Conservation (phyloP, 2,113 vertebrate species). For the Psilopogon haemacephalus region DNA sequence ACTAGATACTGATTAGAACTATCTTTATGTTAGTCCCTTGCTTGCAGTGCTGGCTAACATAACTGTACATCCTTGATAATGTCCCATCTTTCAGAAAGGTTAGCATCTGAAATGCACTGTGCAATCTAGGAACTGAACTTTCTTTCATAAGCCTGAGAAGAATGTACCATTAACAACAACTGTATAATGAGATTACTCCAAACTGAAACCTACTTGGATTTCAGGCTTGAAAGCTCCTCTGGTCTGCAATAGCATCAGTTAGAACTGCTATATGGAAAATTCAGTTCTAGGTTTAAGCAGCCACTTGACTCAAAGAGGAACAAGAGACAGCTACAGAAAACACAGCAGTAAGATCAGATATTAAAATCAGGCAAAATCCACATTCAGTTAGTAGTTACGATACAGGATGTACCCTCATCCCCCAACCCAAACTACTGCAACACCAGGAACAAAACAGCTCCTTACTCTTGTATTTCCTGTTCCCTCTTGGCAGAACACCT, state of each 20-base stretch:
- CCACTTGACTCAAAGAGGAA: neutral
- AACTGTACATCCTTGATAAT: neutral
- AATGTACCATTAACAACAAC: neutral
- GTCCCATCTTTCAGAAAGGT: neutral
- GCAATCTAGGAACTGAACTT: neutral
- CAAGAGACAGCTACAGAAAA: neutral
- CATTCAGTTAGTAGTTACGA: neutral
- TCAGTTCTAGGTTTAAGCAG: neutral
- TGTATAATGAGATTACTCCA: neutral
- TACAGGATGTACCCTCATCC: neutral
- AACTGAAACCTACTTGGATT: neutral
- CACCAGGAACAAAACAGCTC: neutral
- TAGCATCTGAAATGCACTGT: neutral
- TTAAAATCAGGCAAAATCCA: neutral
- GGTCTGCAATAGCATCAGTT: neutral
- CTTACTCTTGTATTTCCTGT: neutral
- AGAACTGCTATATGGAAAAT: neutral
- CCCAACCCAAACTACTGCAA: neutral
- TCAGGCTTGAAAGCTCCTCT: neutral
- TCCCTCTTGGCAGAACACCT: neutral
- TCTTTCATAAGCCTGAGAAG: neutral
- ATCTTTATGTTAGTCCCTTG: neutral
- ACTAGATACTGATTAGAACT: neutral
- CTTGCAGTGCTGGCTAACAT: neutral
- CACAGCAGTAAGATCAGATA: neutral